These are phyloP conservation scores for Zaprionus ornatus DNA, from an alignment of 1,140 invertebrate species.

Conservation along the genomic window DNA sequence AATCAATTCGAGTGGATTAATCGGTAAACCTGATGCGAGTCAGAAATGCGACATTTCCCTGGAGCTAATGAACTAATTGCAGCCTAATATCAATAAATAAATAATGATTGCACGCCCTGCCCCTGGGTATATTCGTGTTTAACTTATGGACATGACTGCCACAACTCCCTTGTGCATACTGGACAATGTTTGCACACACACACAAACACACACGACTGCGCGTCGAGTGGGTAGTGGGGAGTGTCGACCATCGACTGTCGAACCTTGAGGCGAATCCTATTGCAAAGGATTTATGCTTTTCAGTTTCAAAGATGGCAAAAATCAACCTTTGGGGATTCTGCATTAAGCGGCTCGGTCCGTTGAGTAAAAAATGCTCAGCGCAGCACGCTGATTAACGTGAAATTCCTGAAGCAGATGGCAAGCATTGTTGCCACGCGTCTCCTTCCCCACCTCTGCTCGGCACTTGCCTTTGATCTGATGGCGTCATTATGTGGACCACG, in stretches of 20 bases:
- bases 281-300: slow-evolving; percentile 67
- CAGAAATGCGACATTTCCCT: slow-evolving; percentile 27
- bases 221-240: slow-evolving; percentile 18
- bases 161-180: slow-evolving; percentile 55
- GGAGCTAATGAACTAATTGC: slow-evolving; percentile 73
- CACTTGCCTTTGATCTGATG: slow-evolving; percentile 68
- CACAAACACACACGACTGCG: neutral
- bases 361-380: slow-evolving; percentile 29
- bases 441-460: neutral
- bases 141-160: slow-evolving; percentile 42
- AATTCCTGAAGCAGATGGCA: slow-evolving; percentile 47
- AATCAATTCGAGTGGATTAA: slow-evolving; percentile 5
- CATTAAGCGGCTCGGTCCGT: slow-evolving; percentile 24
- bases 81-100: slow-evolving; percentile 76
- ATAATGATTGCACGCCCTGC: slow-evolving; percentile 60
- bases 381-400: slow-evolving; percentile 56
- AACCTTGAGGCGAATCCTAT: slow-evolving; percentile 56
- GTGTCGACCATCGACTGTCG: neutral
- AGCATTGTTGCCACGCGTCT: slow-evolving; percentile 25
- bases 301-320: slow-evolving; percentile 53
- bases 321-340: slow-evolving; percentile 65
- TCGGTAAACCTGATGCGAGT: neutral
- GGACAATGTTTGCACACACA: slow-evolving; percentile 36
- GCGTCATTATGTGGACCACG: slow-evolving; percentile 58
- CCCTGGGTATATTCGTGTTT: slow-evolving; percentile 39